These are phyloP conservation scores for Ophonus ardosiacus DNA, from an alignment of 2,888 invertebrate species.

Conservation along the genomic window DNA sequence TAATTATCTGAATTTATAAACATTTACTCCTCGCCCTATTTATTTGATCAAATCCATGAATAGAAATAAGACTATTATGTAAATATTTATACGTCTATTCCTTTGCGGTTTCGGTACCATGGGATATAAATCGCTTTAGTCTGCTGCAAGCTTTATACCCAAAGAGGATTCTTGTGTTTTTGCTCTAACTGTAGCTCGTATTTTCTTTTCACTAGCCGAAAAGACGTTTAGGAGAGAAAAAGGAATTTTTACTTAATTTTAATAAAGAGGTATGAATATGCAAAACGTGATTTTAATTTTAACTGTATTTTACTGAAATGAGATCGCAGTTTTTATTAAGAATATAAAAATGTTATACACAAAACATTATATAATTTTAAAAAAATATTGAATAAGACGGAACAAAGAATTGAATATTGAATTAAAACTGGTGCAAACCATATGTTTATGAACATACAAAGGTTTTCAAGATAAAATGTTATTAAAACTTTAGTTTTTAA, in stretches of 20 bases:
- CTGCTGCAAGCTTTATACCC: constrained; percentile 11
- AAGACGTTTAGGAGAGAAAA: background rate
- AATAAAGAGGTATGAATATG: background rate
- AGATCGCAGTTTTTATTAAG: too few species aligned
- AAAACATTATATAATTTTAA: too few species aligned
- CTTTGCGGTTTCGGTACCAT: background rate
- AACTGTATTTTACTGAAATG: too few species aligned
- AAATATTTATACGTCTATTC: background rate
- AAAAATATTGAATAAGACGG: too few species aligned
- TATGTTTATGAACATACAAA: too few species aligned
- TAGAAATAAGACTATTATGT: constrained; percentile 17
- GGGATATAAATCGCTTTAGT: constrained; percentile 15
- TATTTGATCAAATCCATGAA: constrained; percentile 8
- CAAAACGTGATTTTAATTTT: background rate
- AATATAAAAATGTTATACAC: too few species aligned
- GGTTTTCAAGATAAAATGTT: too few species aligned
- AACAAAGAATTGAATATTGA: too few species aligned
- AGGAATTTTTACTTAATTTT: background rate
- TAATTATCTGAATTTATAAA: constrained; percentile 1
- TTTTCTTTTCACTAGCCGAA: constrained; percentile 5
- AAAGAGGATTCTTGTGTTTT: constrained; percentile 35
- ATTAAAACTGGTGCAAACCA: too few species aligned
- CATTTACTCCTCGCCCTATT: background rate
- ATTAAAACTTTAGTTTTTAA: too few species aligned
- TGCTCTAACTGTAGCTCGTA: background rate